Evolutionary conservation across 1,140 invertebrate species (phyloP), one percentile per base, ranked within the genome.

Genomic region (Drosophila lacteicornis): DNA sequence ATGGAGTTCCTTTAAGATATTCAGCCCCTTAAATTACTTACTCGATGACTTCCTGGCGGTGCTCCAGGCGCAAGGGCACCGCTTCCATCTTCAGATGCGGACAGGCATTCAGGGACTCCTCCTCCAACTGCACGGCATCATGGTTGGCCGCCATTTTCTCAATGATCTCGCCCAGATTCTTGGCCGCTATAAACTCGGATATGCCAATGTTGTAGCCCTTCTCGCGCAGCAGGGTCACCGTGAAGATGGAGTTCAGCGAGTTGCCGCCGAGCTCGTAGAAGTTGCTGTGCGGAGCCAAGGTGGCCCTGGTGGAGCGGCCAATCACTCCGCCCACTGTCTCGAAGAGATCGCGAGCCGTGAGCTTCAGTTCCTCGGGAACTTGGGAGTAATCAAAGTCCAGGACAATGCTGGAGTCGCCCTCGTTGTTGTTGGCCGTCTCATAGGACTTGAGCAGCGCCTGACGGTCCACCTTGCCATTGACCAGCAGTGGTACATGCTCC

Each of bases 261-360:
- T 98, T 97, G 19, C 97, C 97, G 13, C 97, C 97, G 33, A 97
- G 93, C 65, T 97, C 95, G 85, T 97, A 98, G 91, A 97, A 98
- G 79, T 97, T 97, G 1, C 95, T 94, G 12, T 94, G 93, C 0
- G 95, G 69, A 2, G 94, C 94, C 0, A 97, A 85, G 2, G 93
- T 93, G 1, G 94, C 93, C 30, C 96, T 93, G 0, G 94, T 93
- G 1, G 94, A 94, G 22, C 94, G 92, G 9, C 95, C 95, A 30
- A 97, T 94, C 0, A 96, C 95, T 1, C 95, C 94, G 2, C 95
- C 95, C 0, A 97, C 94, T 0, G 96, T 97, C 74, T 96, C 94
- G 74, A 97, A 96, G 0, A 97, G 93, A 51, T 95, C 94, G 73
- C 94, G 93, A 0, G 96, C 96, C 17, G 94, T 95, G n/a, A 92